These are phyloP conservation scores for Cephus runcator DNA, from an alignment of 2,888 invertebrate species.

Conservation along the genomic window DNA sequence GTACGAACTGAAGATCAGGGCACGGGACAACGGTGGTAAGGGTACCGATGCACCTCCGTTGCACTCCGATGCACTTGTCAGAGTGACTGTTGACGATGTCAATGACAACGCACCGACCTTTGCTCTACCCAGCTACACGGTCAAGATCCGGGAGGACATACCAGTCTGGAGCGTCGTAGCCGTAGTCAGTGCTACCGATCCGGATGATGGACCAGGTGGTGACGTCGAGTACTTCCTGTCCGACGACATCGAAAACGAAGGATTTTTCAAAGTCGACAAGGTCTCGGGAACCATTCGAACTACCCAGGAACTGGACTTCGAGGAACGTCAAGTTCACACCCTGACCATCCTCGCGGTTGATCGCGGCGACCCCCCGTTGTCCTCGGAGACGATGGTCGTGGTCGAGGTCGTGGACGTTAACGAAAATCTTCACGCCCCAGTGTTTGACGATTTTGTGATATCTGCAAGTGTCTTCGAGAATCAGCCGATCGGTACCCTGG, in stretches of 20 bases:
- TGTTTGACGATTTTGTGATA: slow-evolving; percentile 84
- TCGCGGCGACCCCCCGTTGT: slow-evolving; percentile 83
- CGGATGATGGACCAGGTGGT: slow-evolving; percentile 86
- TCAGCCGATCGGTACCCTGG: slow-evolving; percentile 79
- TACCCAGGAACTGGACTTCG: slow-evolving; percentile 83
- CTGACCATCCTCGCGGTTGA: slow-evolving; percentile 88
- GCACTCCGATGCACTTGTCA: slow-evolving; percentile 84
- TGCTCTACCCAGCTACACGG: slow-evolving; percentile 77
- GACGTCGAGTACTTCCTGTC: slow-evolving; percentile 82
- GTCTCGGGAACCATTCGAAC: slow-evolving; percentile 89
- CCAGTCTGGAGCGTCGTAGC: slow-evolving; percentile 89
- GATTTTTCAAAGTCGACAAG: slow-evolving; percentile 84
- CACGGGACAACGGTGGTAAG: slow-evolving; percentile 78
- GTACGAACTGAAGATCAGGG: slow-evolving; percentile 83
- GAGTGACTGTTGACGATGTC: slow-evolving; percentile 86
- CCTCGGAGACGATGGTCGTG: slow-evolving; percentile 82
- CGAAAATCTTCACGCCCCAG: slow-evolving; percentile 88
- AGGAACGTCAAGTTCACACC: slow-evolving; percentile 89
- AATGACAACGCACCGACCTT: slow-evolving; percentile 91
- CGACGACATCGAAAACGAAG: slow-evolving; percentile 74
- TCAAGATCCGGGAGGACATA: slow-evolving; percentile 91
- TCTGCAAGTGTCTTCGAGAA: slow-evolving; percentile 84
- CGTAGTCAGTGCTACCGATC: slow-evolving; percentile 84
- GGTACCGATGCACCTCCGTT: slow-evolving; percentile 71
- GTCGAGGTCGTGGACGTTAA: slow-evolving; percentile 94